Percentiles rank a stretch among this genome's conserved stretches.
phyloP scores from a whole-genome alignment of 2,888 invertebrate species.

The Ochlodes sylvanus region DNA sequence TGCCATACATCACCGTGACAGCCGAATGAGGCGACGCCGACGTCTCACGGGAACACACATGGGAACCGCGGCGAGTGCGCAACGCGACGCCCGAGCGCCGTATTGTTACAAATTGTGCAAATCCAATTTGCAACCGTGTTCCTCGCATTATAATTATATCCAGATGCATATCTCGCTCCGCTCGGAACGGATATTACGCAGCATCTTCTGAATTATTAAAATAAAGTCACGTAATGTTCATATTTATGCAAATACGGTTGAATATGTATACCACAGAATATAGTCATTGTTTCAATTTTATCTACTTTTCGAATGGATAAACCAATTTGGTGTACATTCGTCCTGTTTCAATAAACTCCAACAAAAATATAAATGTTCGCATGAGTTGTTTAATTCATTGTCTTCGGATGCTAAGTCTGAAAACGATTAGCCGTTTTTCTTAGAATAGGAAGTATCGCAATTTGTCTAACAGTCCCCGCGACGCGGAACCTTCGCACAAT shows the following conservation, averaged over 20 bases:
- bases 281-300: too few relatives aligned
- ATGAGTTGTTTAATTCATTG: not conserved
- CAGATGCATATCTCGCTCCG: slow-evolving; percentile 40
- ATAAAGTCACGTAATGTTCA: not conserved
- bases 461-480: not conserved
- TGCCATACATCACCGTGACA: slow-evolving; percentile 21
- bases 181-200: slow-evolving; percentile 19
- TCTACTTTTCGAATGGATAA: not conserved
- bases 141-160: slow-evolving; percentile 33
- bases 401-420: not conserved
- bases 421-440: slow-evolving; percentile 35
- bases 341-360: not conserved
- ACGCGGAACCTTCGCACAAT: slow-evolving; percentile 51
- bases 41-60: slow-evolving; percentile 46
- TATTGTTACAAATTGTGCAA: slow-evolving; percentile 48
- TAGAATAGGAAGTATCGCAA: slow-evolving; percentile 44
- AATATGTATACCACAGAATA: too few relatives aligned
- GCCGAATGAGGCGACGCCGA: slow-evolving; percentile 13
- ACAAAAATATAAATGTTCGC: slow-evolving; percentile 1
- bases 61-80: slow-evolving; percentile 37
- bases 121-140: slow-evolving; percentile 40
- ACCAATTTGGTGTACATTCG: not conserved
- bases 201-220: slow-evolving; percentile 16
- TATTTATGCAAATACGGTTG: not conserved
- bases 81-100: slow-evolving; percentile 39